A percentile compares a stretch with the other conserved stretches of the same genome.
Conservation (phyloP, 2,888 invertebrate species). For the Plebejus argus region DNA sequence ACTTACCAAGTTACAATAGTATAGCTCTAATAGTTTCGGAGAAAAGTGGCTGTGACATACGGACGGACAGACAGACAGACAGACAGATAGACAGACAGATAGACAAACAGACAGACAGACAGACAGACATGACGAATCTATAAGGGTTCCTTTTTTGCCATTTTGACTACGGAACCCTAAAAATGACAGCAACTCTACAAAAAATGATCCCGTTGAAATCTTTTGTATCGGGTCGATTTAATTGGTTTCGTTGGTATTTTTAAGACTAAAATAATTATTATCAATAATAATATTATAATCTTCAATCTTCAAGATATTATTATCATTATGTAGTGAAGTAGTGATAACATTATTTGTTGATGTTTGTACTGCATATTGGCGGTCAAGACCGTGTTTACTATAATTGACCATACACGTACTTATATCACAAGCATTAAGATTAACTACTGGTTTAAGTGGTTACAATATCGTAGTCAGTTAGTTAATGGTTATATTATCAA, state of each 20-base stretch:
- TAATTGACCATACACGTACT: background rate
- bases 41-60: too few species aligned
- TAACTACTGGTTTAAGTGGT: background rate
- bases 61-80: too few species aligned
- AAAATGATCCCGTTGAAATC: background rate
- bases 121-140: too few species aligned
- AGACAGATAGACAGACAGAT: too few species aligned
- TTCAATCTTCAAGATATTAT: background rate
- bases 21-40: too few species aligned
- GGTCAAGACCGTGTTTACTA: background rate
- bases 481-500: too few species aligned
- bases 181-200: background rate
- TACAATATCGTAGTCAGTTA: background rate
- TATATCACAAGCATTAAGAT: background rate
- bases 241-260: background rate
- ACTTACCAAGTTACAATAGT: too few species aligned
- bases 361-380: background rate
- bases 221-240: background rate
- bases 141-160: too few species aligned
- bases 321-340: background rate
- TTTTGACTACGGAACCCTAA: too few species aligned
- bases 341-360: background rate
- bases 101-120: too few species aligned
- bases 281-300: background rate
- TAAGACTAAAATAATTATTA: too few species aligned